A percentile compares a stretch with the other conserved stretches of the same genome.
These are phyloP conservation scores for Masticophis lateralis DNA, from an alignment of 2,797 vertebrate genomes.

Conservation along the genomic window DNA sequence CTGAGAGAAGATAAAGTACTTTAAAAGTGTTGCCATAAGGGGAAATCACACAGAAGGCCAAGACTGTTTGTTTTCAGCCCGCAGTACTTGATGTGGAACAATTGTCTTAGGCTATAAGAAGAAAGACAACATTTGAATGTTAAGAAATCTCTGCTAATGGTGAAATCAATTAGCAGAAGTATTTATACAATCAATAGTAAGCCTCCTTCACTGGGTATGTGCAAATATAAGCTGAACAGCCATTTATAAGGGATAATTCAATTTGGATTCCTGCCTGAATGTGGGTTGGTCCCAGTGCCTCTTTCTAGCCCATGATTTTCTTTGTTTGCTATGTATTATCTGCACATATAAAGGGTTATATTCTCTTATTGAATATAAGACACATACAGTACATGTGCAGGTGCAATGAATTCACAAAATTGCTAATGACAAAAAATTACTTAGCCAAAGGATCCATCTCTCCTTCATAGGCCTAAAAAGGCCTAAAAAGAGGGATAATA, in stretches of 20 bases:
- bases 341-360: not conserved
- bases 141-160: not conserved
- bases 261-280: not conserved
- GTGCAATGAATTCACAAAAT: not conserved
- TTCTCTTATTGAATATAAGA: not conserved
- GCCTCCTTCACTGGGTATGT: not conserved
- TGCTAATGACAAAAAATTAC: not conserved
- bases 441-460: rapidly evolving
- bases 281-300: not conserved
- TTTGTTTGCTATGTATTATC: not conserved
- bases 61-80: not conserved
- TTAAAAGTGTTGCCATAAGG: not conserved
- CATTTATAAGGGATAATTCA: not conserved
- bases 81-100: not conserved
- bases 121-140: not conserved
- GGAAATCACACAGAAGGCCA: not conserved
- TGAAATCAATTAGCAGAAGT: not conserved
- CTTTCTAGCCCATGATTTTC: not conserved
- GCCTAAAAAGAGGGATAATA: not conserved
- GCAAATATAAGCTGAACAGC: not conserved
- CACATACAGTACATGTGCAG: not conserved
- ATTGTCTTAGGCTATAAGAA: not conserved
- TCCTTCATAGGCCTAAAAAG: not conserved
- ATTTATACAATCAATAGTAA: not conserved
- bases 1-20: not conserved